These are phyloP conservation scores for Enteromius radiatus DNA, from an alignment of 2,797 vertebrate genomes.

Conservation along the genomic window DNA sequence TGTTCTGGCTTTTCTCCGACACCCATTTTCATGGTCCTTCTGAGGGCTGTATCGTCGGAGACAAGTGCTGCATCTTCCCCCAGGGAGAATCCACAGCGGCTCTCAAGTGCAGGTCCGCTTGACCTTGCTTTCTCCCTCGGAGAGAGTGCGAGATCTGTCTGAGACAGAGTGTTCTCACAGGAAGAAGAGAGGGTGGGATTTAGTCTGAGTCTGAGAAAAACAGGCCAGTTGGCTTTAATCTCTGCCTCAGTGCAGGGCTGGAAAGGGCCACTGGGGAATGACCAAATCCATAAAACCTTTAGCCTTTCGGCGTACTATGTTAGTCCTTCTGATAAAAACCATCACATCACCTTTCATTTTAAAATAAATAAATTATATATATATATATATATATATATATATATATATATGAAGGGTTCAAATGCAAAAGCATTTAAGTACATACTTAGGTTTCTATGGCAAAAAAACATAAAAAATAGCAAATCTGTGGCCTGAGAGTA, in stretches of 20 bases:
- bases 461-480: conserved; percentile 19
- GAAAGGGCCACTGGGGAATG: conserved; percentile 21
- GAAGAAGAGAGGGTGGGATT: conserved; percentile 54
- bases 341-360: background rate
- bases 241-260: conserved; percentile 24
- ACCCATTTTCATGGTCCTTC: background rate
- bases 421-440: too few species aligned
- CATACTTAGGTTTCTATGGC: too few species aligned
- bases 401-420: too few species aligned
- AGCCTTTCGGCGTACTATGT: background rate
- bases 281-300: background rate
- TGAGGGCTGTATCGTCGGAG: background rate
- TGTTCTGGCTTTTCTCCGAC: conserved; percentile 48
- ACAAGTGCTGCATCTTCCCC: conserved; percentile 30
- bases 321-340: conserved; percentile 30
- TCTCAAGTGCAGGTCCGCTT: conserved; percentile 30
- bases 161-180: conserved; percentile 51
- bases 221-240: conserved; percentile 25
- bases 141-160: conserved; percentile 41
- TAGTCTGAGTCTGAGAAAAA: conserved; percentile 56
- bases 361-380: too few species aligned
- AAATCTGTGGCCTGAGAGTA: conserved; percentile 25
- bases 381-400: too few species aligned
- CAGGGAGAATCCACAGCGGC: conserved; percentile 1
- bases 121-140: conserved; percentile 42